Base-by-base conservation (phyloP, 2,888 invertebrate species). In the Eueremaeus valkanovi region DNA sequence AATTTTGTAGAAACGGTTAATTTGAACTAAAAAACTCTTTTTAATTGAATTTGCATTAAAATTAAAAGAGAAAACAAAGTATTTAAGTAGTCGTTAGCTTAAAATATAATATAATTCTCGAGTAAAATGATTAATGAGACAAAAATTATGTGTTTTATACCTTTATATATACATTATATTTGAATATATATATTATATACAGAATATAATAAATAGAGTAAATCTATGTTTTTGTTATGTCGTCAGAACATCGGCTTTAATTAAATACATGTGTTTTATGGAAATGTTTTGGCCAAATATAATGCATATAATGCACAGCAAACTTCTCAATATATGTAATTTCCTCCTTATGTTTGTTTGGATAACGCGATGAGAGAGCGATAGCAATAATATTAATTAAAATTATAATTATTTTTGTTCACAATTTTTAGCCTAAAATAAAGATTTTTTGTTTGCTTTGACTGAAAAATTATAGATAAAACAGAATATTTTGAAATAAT, bases 271-370 rank as follows among this genome's bases (percentile, higher is more conserved):
- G 27, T 27, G 31, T 31, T 58, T 45, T 3, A 45, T 45, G 45
- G 3, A 24, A 27, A 55, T 55, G 24, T 55, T 58, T 29, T 58
- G 58, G 58, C 27, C 27, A 40, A 21, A 31, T 55, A 21, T 55
- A 55, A 55, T 55, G 31, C 11, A 36, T 29, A 58, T 58, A 58
- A 58, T 58, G 58, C 66, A 66, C 66, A 66, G 40, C 63, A 66
- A 66, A 66, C 66, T 66, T 24, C 13, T 66, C 66, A 40, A 66
- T 40, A 66, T 40, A 40, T n/a, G n/a, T 40, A 18, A 66, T 40
- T 66, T 21, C 29, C 33, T 40, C 18, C 9, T 33, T 40, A 18
- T 16, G 29, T 18, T 18, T 58, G 29, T 58, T 58, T 58, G 29
- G 58, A 58, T 45, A 58, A 58, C 31, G 58, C 21, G 24, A 58